A percentile compares a stretch with the other conserved stretches of the same genome.
Conservation (phyloP, 2,888 invertebrate species). For the Tetranychus truncatus region DNA sequence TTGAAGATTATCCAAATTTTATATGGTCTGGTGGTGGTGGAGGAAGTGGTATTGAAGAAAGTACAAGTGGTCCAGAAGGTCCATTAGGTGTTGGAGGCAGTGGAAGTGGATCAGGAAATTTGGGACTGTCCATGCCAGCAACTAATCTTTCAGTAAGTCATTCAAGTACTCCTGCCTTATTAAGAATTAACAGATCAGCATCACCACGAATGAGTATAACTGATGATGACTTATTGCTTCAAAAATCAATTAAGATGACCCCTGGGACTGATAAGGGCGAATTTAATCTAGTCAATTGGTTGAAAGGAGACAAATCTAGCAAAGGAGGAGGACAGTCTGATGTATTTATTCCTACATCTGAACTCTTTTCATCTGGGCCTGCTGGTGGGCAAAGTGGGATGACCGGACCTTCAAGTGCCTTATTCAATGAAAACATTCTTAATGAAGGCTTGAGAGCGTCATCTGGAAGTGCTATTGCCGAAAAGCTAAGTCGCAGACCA, state of each 20-base stretch:
- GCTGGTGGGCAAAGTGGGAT: background rate
- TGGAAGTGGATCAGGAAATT: background rate
- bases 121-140: constrained; percentile 7
- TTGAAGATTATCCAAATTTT: constrained; percentile 13
- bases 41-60: background rate
- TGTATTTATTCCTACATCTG: constrained; percentile 22
- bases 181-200: constrained; percentile 25
- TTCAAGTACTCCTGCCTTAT: constrained; percentile 23
- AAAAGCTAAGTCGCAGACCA: constrained; percentile 26
- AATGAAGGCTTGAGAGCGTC: constrained; percentile 6
- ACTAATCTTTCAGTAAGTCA: background rate
- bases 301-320: constrained; percentile 27
- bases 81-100: background rate
- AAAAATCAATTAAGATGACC: background rate
- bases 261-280: background rate
- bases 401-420: background rate
- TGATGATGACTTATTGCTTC: constrained; percentile 27
- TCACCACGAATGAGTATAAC: constrained; percentile 29
- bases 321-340: constrained; percentile 21
- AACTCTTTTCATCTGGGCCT: background rate
- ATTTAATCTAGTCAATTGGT: constrained; percentile 26
- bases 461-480: constrained; percentile 8
- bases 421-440: background rate
- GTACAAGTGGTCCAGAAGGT: background rate
- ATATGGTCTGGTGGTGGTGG: constrained; percentile 15